Evolutionary conservation across 2,888 invertebrate genomes (phyloP), one percentile per base, ranked within the genome.

Genomic region (Oasisia sp.): DNA sequence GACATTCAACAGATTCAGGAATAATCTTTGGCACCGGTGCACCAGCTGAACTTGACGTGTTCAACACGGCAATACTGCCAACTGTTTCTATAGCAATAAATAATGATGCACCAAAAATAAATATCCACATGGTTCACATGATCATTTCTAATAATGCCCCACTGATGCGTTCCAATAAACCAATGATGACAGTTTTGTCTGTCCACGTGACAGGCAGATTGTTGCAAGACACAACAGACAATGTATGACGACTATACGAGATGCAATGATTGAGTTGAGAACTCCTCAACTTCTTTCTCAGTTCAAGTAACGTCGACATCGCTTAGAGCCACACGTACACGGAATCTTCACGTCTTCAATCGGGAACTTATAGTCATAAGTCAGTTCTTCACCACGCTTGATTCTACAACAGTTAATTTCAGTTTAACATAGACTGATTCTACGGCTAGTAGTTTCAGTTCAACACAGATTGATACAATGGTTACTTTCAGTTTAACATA

Each of bases 281-380:
- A 74, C 19, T n/a, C 27, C 38, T 89, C 74, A 14, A 74, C 74
- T 74, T 74, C 19, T 74, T 74, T 74, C 74, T 74, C 91, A 99
- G 97, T 99, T 99, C 95, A 99, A 98, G 97, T 99, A 99, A 97
- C 99, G 99, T 95, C 99, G 98, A 97, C 99, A 99, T 96, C 98
- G 98, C 96, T 98, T 98, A 56, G 99, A 98, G 93, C 98, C 98
- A 97, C 99, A 99, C 92, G 98, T 98, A 97, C 99, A 99, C 32
- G 98, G 98, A 96, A 99, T 99, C 97, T 99, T 99, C 95, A 98
- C 98, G 95, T 99, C 99, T 97, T 99, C 99, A 95, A 99, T 98
- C 32, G 99, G 99, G 96, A 99, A 99, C 97, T 99, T 99, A 97
- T 99, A 99, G 96, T 99, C 99, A 95, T 99, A 99, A 0, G 99